Evolutionary conservation across 1,140 invertebrate species (phyloP).

Genomic region (Neodiprion fabricii): DNA sequence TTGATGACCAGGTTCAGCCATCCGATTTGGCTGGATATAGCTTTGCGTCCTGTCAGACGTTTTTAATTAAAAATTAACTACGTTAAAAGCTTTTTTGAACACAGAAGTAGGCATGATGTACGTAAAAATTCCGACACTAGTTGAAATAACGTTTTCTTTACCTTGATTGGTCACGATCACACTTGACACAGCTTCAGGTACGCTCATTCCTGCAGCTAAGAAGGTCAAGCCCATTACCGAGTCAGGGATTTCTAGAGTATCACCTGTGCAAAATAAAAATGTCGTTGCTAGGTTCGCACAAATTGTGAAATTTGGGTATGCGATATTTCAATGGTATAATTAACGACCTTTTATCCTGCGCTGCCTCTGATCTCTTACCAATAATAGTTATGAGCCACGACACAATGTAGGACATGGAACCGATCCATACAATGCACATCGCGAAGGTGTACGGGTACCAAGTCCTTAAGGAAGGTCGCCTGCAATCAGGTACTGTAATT

Average conservation of each 20-base stretch:
- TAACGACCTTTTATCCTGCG: background rate
- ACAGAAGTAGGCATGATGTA: background rate
- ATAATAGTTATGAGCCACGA: slow-evolving; percentile 77
- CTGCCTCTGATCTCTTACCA: slow-evolving; percentile 56
- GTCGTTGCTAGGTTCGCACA: background rate
- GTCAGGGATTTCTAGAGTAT: slow-evolving; percentile 71
- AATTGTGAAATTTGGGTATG: background rate
- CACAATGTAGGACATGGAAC: slow-evolving; percentile 68
- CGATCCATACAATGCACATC: slow-evolving; percentile 74
- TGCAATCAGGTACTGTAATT: slow-evolving; percentile 80
- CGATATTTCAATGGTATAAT: slow-evolving; percentile 8
- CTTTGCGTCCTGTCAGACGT: no score
- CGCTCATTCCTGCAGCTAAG: slow-evolving; percentile 81
- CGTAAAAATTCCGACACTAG: background rate
- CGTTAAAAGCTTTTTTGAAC: background rate
- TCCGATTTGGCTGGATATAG: no score
- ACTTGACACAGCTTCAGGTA: slow-evolving; percentile 86
- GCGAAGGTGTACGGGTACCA: slow-evolving; percentile 69
- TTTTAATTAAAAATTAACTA: slow-evolving; percentile 6
- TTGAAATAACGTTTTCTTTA: slow-evolving; percentile 41
- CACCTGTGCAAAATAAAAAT: slow-evolving; percentile 57
- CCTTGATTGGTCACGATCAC: slow-evolving; percentile 80
- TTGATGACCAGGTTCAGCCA: no score
- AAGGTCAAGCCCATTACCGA: slow-evolving; percentile 87
- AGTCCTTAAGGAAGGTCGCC: slow-evolving; percentile 58